Evolutionary conservation across 2,113 vertebrate species (phyloP).

Genomic region (Paralichthys olivaceus): DNA sequence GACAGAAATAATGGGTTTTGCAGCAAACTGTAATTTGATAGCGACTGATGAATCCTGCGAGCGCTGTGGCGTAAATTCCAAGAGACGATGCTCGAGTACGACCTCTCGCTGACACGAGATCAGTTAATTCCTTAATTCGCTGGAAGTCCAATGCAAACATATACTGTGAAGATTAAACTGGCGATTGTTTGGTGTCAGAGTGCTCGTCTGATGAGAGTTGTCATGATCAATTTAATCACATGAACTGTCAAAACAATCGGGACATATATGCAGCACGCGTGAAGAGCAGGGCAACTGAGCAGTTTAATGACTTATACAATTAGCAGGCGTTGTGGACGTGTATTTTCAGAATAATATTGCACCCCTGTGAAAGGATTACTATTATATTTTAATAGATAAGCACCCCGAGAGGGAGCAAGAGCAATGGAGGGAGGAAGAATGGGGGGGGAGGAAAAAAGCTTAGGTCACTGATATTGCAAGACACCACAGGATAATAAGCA

Average conservation of each 20-base stretch:
- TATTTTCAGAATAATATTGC: conserved; percentile 33
- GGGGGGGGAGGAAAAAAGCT: not conserved
- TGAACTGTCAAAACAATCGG: not conserved
- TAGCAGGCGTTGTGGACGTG: conserved; percentile 23
- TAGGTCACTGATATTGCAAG: conserved; percentile 63
- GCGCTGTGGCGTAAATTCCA: conserved; percentile 44
- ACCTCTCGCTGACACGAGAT: conserved; percentile 21
- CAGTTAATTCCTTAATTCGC: conserved; percentile 22
- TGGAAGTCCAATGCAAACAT: conserved; percentile 35
- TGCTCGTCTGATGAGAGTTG: not conserved
- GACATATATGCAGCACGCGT: not conserved
- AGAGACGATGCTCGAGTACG: conserved; percentile 31
- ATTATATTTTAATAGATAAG: conserved; percentile 69
- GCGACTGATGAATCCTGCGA: conserved; percentile 54
- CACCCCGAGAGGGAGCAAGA: conserved; percentile 31
- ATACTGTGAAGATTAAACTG: not conserved
- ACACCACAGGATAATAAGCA: conserved; percentile 74
- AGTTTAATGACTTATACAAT: conserved; percentile 62
- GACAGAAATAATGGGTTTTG: conserved; percentile 75
- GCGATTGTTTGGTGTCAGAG: not conserved
- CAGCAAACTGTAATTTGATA: conserved; percentile 71
- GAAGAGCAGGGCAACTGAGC: conserved; percentile 15
- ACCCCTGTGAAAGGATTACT: conserved; percentile 47
- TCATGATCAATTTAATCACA: conserved; percentile 12
- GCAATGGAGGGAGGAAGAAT: conserved; percentile 10